A percentile compares a stretch with the other conserved stretches of the same genome.
Evolutionary conservation across 1,140 invertebrate genomes (phyloP).

Genomic region (Drosophila takahashii): DNA sequence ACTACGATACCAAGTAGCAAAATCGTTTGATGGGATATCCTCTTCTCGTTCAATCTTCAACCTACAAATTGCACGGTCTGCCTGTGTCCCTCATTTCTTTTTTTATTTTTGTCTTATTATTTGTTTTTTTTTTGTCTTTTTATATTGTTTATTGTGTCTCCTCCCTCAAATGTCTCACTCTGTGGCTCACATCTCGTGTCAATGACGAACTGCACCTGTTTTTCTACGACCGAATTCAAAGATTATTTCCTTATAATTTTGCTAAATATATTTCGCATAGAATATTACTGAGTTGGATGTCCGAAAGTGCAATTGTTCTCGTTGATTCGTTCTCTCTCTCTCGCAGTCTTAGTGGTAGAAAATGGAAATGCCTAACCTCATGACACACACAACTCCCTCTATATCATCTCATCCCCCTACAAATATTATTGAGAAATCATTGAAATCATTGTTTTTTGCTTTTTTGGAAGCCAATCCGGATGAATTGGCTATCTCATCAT

Average conservation of each 20-base stretch:
- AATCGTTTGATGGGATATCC: conserved; percentile 28
- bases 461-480: conserved; percentile 21
- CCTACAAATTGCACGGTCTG: conserved; percentile 80
- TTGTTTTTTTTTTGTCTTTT: background rate
- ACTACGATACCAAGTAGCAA: conserved; percentile 56
- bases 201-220: conserved; percentile 41
- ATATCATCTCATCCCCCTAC: conserved; percentile 43
- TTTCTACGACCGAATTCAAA: conserved; percentile 36
- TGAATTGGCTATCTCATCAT: conserved; percentile 85
- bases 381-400: conserved; percentile 49
- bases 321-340: conserved; percentile 18
- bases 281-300: conserved; percentile 28
- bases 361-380: conserved; percentile 55
- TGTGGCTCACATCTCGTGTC: conserved; percentile 29
- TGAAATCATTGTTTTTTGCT: conserved; percentile 62
- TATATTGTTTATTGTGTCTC: background rate
- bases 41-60: conserved; percentile 49
- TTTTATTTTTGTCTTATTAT: background rate
- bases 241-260: conserved; percentile 40
- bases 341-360: conserved; percentile 37
- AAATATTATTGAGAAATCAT: conserved; percentile 84
- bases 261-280: conserved; percentile 47
- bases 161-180: conserved; percentile 30
- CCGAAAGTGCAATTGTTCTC: conserved; percentile 23
- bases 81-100: conserved; percentile 44